Evolutionary conservation across 2,113 vertebrate genomes (phyloP).

Genomic region (Felis catus): F.catus_Fca126_mat1.0 CM031416.1:5029501-5030000

Average conservation of each 20-base stretch:
- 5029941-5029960: neutral
- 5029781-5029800: too few species aligned
- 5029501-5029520: neutral
- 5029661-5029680: too few species aligned
- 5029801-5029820: too few species aligned
- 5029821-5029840: too few species aligned
- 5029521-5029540: neutral
- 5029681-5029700: too few species aligned
- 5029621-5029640: neutral
- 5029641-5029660: too few species aligned
- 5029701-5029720: too few species aligned
- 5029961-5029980: neutral
- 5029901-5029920: too few species aligned
- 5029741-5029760: too few species aligned
- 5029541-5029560: neutral
- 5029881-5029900: neutral
- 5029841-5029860: too few species aligned
- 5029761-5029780: too few species aligned
- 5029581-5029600: neutral
- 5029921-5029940: fast-evolving
- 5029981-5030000: neutral
- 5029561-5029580: neutral
- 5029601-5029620: neutral
- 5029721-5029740: too few species aligned
- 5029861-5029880: neutral